Conservation (phyloP, 2,113 vertebrate genomes). For the Takifugu flavidus region DNA sequence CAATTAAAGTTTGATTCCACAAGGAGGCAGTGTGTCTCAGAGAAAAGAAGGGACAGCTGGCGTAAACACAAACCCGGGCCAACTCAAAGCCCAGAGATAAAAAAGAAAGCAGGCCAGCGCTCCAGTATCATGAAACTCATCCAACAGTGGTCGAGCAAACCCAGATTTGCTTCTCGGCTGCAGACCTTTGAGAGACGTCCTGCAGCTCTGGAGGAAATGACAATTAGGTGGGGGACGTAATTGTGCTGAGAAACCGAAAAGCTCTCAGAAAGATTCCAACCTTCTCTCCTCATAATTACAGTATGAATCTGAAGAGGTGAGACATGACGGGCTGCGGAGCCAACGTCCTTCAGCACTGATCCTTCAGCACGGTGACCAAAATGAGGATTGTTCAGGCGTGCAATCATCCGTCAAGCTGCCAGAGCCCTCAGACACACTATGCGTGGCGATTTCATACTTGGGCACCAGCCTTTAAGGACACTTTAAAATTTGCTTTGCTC, state of each 20-base stretch:
- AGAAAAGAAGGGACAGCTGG: conserved; percentile 24
- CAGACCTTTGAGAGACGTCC: conserved; percentile 3
- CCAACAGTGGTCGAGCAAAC: conserved; percentile 12
- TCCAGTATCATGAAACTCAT: conserved; percentile 14
- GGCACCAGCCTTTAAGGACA: no score
- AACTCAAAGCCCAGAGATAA: conserved; percentile 15
- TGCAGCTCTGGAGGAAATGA: not conserved
- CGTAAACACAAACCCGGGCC: conserved; percentile 19
- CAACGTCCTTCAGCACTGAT: not conserved
- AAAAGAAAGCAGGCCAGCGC: conserved; percentile 10
- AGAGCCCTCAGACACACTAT: not conserved
- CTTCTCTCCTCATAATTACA: conserved; percentile 3
- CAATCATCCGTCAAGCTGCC: not conserved
- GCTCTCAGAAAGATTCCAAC: not conserved
- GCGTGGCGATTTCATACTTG: no score
- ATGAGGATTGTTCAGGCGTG: not conserved
- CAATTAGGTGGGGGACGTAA: not conserved
- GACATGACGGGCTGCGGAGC: not conserved
- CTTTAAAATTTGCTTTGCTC: no score
- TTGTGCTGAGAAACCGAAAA: no score
- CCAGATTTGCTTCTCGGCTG: conserved; percentile 6
- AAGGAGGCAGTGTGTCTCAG: conserved; percentile 47
- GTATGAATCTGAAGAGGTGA: conserved; percentile 13
- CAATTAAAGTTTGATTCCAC: conserved; percentile 36
- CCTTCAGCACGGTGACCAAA: not conserved